These are phyloP conservation scores for Coracopsis vasa DNA, from an alignment of 2,113 vertebrate genomes.

Conservation along the genomic window DNA sequence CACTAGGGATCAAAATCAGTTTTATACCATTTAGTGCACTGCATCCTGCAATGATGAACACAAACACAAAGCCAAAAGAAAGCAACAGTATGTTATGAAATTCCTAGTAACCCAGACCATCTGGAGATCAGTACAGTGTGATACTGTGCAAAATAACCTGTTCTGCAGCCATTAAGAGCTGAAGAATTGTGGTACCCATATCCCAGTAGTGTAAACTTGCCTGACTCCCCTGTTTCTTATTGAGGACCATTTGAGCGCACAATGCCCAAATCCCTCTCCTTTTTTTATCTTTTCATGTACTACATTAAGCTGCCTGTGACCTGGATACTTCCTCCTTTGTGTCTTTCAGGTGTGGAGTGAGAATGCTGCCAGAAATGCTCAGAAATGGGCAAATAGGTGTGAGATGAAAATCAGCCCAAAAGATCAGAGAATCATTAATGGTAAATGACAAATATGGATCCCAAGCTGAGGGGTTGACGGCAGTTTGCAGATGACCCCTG, in stretches of 20 bases:
- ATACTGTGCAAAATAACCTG: not conserved
- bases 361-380: constrained; percentile 3
- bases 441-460: not conserved
- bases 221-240: not conserved
- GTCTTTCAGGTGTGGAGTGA: constrained; percentile 48
- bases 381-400: constrained; percentile 41
- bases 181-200: not conserved
- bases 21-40: not conserved
- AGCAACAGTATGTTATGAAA: not conserved
- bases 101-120: not conserved
- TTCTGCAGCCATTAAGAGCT: not conserved
- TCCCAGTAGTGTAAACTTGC: not conserved
- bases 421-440: not conserved
- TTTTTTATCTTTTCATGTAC: not conserved
- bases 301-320: not conserved
- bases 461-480: not conserved
- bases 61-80: not conserved
- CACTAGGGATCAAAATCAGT: not conserved
- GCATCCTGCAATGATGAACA: not conserved
- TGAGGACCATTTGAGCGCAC: accelerated
- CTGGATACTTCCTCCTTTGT: not conserved
- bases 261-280: accelerated
- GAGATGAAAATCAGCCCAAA: constrained; percentile 10
- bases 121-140: not conserved
- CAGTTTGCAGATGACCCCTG: not conserved